A percentile compares a stretch with the other conserved stretches of the same genome.
These are phyloP conservation scores for Myrmecobius fasciatus DNA, from an alignment of 2,113 vertebrate species.

Conservation along the genomic window DNA sequence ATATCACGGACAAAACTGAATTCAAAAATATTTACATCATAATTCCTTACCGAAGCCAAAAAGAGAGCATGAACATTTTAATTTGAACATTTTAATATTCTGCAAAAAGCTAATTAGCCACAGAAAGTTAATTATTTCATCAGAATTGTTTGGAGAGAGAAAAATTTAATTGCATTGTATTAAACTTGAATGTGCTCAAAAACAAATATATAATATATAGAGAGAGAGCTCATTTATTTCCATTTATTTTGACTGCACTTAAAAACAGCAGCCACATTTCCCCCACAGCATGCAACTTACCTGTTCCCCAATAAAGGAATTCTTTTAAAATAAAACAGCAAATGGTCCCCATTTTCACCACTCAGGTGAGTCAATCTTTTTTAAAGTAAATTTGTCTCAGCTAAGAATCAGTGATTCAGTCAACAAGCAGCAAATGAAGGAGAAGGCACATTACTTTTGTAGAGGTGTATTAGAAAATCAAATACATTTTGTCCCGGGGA, in stretches of 20 bases:
- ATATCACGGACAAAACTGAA: not conserved
- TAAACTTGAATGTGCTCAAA: constrained; percentile 25
- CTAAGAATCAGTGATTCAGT: constrained; percentile 29
- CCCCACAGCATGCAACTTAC: not conserved
- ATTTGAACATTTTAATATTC: constrained; percentile 16
- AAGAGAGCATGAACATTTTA: constrained; percentile 13
- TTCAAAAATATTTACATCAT: not conserved
- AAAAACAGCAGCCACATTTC: constrained; percentile 24
- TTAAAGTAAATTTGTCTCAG: constrained; percentile 34
- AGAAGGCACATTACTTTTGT: not conserved
- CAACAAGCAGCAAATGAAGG: constrained; percentile 25
- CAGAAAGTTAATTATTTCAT: constrained; percentile 29
- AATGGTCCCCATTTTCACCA: constrained; percentile 23
- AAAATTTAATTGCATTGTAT: constrained; percentile 36
- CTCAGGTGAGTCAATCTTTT: constrained; percentile 31
- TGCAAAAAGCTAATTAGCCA: not conserved
- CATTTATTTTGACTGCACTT: constrained; percentile 24
- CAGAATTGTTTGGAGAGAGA: constrained; percentile 43
- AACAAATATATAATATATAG: constrained; percentile 27
- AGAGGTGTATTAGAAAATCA: not conserved
- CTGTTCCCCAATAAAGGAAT: constrained; percentile 38
- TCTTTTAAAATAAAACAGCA: constrained; percentile 22
- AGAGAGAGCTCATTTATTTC: constrained; percentile 7
- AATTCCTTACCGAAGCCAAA: constrained; percentile 21
- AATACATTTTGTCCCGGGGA: constrained; percentile 27